phyloP scores from a whole-genome alignment of 92 coral and sea anemone species.

The Palythoa grandiflora region DNA sequence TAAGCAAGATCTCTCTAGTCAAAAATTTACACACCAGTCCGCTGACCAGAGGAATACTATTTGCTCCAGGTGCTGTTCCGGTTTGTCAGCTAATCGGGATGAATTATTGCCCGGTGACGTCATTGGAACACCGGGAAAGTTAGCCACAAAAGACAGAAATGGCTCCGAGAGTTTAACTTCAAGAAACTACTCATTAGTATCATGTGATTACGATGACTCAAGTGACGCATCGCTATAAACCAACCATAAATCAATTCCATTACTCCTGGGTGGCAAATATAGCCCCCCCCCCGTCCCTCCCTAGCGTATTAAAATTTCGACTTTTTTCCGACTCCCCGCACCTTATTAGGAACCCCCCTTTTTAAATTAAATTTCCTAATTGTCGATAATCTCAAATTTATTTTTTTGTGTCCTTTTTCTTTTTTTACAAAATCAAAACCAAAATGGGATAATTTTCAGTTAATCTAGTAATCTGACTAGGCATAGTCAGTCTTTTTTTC shows the following conservation, averaged over 20 bases:
- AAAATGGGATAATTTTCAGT: too few relatives aligned
- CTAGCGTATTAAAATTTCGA: too few relatives aligned
- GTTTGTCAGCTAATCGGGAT: background rate
- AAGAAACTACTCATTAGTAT: constrained; percentile 49
- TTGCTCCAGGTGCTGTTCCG: background rate
- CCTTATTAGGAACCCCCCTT: too few relatives aligned
- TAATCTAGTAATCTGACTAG: too few relatives aligned
- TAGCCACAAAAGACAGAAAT: background rate
- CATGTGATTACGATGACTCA: constrained; percentile 68
- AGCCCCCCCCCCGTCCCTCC: background rate
- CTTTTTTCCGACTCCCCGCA: too few relatives aligned
- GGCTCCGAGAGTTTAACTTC: background rate
- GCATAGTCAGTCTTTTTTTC: too few relatives aligned
- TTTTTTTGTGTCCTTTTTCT: too few relatives aligned
- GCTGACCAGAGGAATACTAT: background rate
- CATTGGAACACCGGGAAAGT: background rate
- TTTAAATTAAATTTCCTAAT: too few relatives aligned
- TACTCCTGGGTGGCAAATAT: too few relatives aligned
- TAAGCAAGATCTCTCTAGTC: background rate
- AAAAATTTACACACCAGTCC: background rate
- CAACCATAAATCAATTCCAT: background rate
- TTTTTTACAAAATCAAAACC: too few relatives aligned
- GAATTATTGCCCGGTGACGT: background rate
- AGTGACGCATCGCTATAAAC: constrained; percentile 61
- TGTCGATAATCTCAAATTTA: too few relatives aligned